Conservation (phyloP, 2,888 invertebrate species). For the Conops quadrifasciatus region DNA sequence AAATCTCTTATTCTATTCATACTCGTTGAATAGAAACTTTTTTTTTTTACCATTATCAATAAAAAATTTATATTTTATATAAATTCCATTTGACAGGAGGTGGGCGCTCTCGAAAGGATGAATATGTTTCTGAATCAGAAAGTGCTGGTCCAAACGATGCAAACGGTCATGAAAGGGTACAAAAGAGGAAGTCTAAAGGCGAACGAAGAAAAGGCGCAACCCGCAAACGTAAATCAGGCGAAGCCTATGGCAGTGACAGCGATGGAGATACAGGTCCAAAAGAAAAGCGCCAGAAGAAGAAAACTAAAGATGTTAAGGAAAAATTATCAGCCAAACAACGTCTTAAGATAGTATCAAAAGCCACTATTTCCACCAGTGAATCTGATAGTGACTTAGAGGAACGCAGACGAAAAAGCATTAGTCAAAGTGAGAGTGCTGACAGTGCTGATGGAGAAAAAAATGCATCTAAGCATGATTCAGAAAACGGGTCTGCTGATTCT, state of each 20-base stretch:
- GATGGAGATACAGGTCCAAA: conserved; percentile 69
- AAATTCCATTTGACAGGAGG: conserved; percentile 45
- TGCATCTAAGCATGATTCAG: conserved; percentile 53
- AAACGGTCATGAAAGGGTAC: conserved; percentile 49
- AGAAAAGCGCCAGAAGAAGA: conserved; percentile 70
- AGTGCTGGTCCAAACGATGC: conserved; percentile 68
- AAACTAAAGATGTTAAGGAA: conserved; percentile 66
- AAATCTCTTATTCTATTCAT: not conserved
- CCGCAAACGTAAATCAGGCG: conserved; percentile 65
- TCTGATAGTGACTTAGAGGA: conserved; percentile 67
- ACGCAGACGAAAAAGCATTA: conserved; percentile 59
- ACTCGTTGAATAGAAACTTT: not conserved
- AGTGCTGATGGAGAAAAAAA: conserved; percentile 49
- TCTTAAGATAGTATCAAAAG: conserved; percentile 90
- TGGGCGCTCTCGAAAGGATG: conserved; percentile 72
- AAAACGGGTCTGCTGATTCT: conserved; percentile 51
- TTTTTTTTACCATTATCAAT: not conserved
- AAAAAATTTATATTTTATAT: not conserved
- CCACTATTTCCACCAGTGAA: conserved; percentile 91
- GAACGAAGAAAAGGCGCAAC: conserved; percentile 62
- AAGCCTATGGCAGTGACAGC: conserved; percentile 72
- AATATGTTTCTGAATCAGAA: conserved; percentile 81
- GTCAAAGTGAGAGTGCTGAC: conserved; percentile 56
- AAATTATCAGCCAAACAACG: conserved; percentile 82
- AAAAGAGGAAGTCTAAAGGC: conserved; percentile 61